Base-by-base conservation (phyloP, 2,888 invertebrate genomes). In the Dermolepida albohirtum region DNA sequence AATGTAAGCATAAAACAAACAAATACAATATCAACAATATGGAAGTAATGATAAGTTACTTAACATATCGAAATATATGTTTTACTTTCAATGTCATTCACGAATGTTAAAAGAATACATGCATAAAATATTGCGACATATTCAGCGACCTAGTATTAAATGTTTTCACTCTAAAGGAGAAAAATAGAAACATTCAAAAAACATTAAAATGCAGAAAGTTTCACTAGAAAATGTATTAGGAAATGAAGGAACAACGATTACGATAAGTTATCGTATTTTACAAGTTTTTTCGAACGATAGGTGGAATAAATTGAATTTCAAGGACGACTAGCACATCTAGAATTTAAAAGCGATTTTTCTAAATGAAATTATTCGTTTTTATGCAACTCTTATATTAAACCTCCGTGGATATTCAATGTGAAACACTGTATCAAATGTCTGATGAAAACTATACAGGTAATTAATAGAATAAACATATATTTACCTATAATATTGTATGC, bases 41-140 rank as follows among this genome's bases (percentile, higher is more conserved):
- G 59, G 59, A 44, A 59, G 59, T 44, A 41, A 44, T 59, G 27
- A 47, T 59, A 29, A 44, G 47, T 59, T 47, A 59, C 44, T 59
- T 59, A 59, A 59, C 59, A 59, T 59, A 51, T 64, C 51, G 64
- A 66, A 73, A 74, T 75, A 76, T 76, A 76, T 76, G 75, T 74
- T 59, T 75, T 72, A 74, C 73, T 78, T 78, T 79, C 79, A 79
- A 79, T 80, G 80, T 79, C 80, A 79, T 74, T 71, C 68, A 63
- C 71, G 55, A 70, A 71, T 66, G 66, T 67, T 68, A 66, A 69
- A 69, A 72, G 64, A 68, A 62, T 51, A 69, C 69, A 59, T 44
- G 65, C 64, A 66, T 64, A 67, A 51, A 57, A 76, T 78, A 79
- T 80, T 77, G 77, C 72, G 74, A 76, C 75, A 75, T 63, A 17